These are phyloP conservation scores for Pelosia muscerda DNA, from an alignment of 2,888 invertebrate genomes.

Conservation along the genomic window DNA sequence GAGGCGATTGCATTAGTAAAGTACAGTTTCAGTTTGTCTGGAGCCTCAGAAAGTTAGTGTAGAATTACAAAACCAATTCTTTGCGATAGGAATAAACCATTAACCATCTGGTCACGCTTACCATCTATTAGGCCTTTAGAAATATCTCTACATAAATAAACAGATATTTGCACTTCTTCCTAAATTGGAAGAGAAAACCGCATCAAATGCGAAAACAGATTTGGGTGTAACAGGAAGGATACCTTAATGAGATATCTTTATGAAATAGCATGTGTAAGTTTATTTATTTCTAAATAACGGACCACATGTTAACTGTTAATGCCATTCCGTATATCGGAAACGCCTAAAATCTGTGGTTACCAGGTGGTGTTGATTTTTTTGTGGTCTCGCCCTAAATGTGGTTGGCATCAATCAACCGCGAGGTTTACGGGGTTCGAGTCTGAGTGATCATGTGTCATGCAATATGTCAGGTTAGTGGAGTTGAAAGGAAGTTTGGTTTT, in stretches of 20 bases:
- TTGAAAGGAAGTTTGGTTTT: conserved; percentile 37
- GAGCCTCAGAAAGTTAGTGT: too few species aligned
- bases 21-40: too few species aligned
- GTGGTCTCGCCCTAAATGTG: conserved; percentile 66
- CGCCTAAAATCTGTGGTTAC: conserved; percentile 58
- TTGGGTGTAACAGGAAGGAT: not conserved
- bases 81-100: too few species aligned
- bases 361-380: conserved; percentile 71
- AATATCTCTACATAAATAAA: too few species aligned
- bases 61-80: too few species aligned
- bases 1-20: too few species aligned
- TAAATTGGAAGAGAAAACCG: too few species aligned
- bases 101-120: too few species aligned
- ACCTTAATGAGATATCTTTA: not conserved
- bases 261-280: not conserved
- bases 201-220: too few species aligned
- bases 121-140: too few species aligned
- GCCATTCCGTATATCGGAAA: conserved; percentile 63
- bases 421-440: conserved; percentile 29
- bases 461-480: conserved; percentile 35
- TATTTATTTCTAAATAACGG: conserved; percentile 22
- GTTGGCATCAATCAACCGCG: conserved; percentile 72
- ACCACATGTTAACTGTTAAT: conserved; percentile 39
- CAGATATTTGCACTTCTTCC: too few species aligned
- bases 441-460: conserved; percentile 38